phyloP scores from a whole-genome alignment of 1,140 invertebrate genomes.

The Pseudomyrmex concolor region DNA sequence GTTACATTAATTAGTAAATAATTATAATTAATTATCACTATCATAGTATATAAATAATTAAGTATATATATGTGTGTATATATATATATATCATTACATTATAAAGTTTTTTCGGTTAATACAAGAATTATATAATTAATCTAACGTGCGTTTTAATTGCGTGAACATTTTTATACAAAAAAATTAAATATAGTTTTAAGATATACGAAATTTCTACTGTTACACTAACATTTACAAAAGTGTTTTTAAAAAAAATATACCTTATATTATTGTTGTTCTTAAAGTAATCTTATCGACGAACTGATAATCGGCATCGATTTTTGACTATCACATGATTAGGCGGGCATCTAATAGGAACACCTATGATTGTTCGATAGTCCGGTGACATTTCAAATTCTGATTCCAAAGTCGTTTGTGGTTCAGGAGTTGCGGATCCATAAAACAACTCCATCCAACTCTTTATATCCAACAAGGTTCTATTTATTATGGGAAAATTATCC shows the following conservation, averaged over 20 bases:
- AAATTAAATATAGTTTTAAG: neutral
- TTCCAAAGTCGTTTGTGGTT: slow-evolving; percentile 3
- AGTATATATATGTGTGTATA: too few relatives aligned
- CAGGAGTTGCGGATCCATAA: neutral
- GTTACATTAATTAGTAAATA: neutral
- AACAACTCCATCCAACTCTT: slow-evolving; percentile 19
- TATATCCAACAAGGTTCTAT: slow-evolving; percentile 41
- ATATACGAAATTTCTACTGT: too few relatives aligned
- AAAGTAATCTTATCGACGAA: neutral
- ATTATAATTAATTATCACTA: slow-evolving; percentile 23
- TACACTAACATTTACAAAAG: too few relatives aligned
- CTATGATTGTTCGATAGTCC: slow-evolving; percentile 5
- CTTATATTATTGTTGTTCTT: too few relatives aligned
- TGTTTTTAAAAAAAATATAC: too few relatives aligned
- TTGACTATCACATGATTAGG: slow-evolving; percentile 33
- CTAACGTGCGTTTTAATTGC: too few relatives aligned
- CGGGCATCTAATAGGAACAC: slow-evolving; percentile 1
- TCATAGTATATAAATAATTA: too few relatives aligned
- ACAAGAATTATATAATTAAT: too few relatives aligned
- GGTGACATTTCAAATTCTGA: neutral
- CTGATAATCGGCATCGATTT: neutral
- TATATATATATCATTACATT: too few relatives aligned
- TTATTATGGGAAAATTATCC: slow-evolving; percentile 29
- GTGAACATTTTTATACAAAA: too few relatives aligned
- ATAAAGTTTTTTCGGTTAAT: neutral